Base-by-base conservation (phyloP, 2,797 vertebrate genomes). In the Thamnophis elegans region DNA sequence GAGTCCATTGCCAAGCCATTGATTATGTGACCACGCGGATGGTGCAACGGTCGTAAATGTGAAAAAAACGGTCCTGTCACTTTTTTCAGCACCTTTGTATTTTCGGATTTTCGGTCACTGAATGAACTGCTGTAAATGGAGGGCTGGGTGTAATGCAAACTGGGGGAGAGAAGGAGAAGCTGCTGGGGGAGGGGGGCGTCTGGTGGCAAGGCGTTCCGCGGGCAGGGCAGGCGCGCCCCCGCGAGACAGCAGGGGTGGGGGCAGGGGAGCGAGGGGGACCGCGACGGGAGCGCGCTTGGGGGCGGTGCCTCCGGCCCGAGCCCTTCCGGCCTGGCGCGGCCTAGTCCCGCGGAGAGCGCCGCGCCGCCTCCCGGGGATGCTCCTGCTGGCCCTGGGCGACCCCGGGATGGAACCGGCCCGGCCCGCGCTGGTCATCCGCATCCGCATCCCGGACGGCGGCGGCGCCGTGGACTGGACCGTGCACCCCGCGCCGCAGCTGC, bases 381-480 rank as follows among this genome's bases (percentile, higher is more conserved):
- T 87, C 86, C 97, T 98, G 97, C 97, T 98, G 95, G 86, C 91
- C 10, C 36, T 59, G 86, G 91, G 26, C 94, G 92, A 95, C 93
- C 95, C 90, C 96, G 97, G 97, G 94, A 99, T 99, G 99, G 99
- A 99, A 96, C 85, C 92, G 95, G 94, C 95, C 98, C 98, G 97
- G 47, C 55, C 73, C 18, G 97, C 98, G 93, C 98, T 99, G 96
- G 98, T 99, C 87, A 99, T 99, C 96, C 99, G 99, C 92, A 99
- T 99, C 96, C 98, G 98, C 94, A 98, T 99, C 26, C 99, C 99
- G 42, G 98, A 98, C 42, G 96, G 98, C 6, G 99, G 98, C 68
- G 99, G 98, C 68, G 99, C 99, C 95, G 99, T 99, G 98, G 99
- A 99, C 97, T 99, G 99, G 94, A 98, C 98, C 20, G 99, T 99